Percentiles rank a stretch among this genome's conserved stretches.
Evolutionary conservation across 2,888 invertebrate species (phyloP).

Genomic region (Scelioninae gen. 1): DNA sequence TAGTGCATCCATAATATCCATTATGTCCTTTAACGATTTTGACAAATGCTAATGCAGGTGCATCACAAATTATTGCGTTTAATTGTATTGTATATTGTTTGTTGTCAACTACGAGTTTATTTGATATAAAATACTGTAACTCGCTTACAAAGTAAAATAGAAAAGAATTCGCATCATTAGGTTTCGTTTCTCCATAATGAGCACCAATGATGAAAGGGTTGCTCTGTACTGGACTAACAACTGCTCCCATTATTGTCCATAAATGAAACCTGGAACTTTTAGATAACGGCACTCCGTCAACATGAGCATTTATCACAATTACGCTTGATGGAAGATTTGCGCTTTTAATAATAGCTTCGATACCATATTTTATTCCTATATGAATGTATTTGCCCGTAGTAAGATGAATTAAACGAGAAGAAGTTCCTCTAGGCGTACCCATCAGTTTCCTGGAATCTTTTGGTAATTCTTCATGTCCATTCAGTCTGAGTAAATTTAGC

Average conservation of each 20-base stretch:
- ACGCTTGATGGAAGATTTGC: background rate
- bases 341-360: background rate
- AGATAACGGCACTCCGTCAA: background rate
- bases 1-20: conserved; percentile 3
- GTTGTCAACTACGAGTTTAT: background rate
- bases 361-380: background rate
- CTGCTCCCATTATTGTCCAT: background rate
- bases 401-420: no score
- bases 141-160: background rate
- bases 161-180: background rate
- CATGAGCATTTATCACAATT: background rate
- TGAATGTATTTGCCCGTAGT: background rate
- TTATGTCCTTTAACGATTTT: conserved; percentile 3
- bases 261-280: background rate
- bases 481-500: background rate
- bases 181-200: background rate
- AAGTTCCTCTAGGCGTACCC: background rate
- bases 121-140: background rate
- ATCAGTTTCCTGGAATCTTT: conserved; percentile 2
- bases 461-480: conserved; percentile 16
- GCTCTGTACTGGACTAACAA: background rate
- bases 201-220: background rate
- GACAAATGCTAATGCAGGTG: conserved; percentile 17
- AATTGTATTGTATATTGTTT: background rate
- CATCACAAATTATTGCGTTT: conserved; percentile 7